Evolutionary conservation across 2,797 vertebrate genomes (phyloP).

Genomic region (Acanthurus tractus): DNA sequence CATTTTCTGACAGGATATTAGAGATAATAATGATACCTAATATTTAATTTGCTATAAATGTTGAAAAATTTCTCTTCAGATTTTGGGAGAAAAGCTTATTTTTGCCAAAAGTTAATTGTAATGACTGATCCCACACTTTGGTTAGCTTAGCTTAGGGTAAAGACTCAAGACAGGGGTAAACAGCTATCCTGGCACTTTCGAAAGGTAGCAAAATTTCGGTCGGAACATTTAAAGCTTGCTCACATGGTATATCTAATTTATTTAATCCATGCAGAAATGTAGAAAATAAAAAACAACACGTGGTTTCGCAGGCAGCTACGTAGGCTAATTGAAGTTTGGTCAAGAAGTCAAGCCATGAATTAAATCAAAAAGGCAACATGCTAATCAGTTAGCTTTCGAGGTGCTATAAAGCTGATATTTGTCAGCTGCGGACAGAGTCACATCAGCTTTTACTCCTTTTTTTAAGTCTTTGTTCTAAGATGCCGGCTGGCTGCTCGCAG

Average conservation of each 20-base stretch:
- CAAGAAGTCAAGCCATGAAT: constrained; percentile 1
- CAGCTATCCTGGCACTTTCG: background rate
- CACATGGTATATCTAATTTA: too few relatives aligned
- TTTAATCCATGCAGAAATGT: too few relatives aligned
- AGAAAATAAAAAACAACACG: too few relatives aligned
- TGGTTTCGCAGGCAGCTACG: background rate
- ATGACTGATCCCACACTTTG: background rate
- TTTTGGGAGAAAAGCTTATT: too few relatives aligned
- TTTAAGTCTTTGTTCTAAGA: background rate
- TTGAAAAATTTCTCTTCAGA: too few relatives aligned
- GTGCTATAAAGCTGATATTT: background rate
- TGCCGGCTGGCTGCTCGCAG: background rate
- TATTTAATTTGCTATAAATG: too few relatives aligned
- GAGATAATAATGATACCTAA: too few relatives aligned
- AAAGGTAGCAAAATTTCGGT: background rate
- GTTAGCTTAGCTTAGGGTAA: background rate
- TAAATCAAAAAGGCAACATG: background rate
- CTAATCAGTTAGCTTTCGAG: background rate
- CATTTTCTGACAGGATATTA: background rate
- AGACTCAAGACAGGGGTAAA: background rate
- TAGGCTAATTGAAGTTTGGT: background rate
- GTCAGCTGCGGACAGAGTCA: background rate
- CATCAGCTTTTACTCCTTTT: background rate
- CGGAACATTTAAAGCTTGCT: background rate
- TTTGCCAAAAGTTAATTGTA: too few relatives aligned